These are phyloP conservation scores for Carpatolechia fugitivella DNA, from an alignment of 2,888 invertebrate species.

Conservation along the genomic window DNA sequence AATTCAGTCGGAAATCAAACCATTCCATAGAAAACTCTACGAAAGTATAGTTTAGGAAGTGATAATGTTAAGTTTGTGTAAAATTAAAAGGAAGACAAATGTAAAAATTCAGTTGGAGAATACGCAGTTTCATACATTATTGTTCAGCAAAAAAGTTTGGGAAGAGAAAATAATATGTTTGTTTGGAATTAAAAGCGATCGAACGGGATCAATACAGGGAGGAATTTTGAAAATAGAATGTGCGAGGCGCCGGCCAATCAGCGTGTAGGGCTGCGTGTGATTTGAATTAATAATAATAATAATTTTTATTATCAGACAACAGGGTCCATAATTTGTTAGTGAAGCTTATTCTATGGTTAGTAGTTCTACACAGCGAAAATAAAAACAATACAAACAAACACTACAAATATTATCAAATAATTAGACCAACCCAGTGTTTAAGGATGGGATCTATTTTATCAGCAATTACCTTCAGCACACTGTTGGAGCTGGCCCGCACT, in stretches of 20 bases:
- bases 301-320: too few relatives aligned
- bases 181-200: slow-evolving; percentile 46
- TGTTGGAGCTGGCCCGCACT: too few relatives aligned
- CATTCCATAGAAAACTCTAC: neutral
- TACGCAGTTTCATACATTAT: neutral
- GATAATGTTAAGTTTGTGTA: slow-evolving; percentile 8
- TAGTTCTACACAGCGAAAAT: too few relatives aligned
- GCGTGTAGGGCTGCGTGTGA: slow-evolving; percentile 41
- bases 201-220: slow-evolving; percentile 56
- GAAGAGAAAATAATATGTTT: slow-evolving; percentile 23
- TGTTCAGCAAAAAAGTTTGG: neutral
- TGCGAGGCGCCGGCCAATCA: slow-evolving; percentile 58
- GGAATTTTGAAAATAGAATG: slow-evolving; percentile 66
- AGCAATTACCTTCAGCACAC: too few relatives aligned
- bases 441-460: too few relatives aligned
- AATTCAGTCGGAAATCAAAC: slow-evolving; percentile 1
- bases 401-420: too few relatives aligned
- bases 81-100: too few relatives aligned
- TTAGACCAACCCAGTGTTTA: too few relatives aligned
- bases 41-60: neutral
- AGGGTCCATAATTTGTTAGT: too few relatives aligned
- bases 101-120: slow-evolving; percentile 2
- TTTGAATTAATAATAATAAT: slow-evolving; percentile 19
- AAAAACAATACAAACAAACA: too few relatives aligned
- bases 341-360: too few relatives aligned